Base-by-base conservation (phyloP, 1,140 invertebrate genomes). In the Drosophila grimshawi region DNA sequence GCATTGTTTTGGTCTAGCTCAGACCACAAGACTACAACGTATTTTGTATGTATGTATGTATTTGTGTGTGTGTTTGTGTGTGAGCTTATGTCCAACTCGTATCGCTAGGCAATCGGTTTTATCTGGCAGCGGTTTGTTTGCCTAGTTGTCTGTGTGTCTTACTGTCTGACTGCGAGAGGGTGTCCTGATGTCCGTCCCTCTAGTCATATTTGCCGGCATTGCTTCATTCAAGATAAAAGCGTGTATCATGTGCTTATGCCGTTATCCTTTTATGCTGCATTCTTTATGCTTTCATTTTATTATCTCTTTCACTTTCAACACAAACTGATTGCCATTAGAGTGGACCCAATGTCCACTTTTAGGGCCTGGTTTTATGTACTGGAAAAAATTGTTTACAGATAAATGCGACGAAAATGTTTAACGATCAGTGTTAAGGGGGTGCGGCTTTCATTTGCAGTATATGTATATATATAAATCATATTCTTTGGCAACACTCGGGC, bases 201-300 rank as follows among this genome's bases (percentile, higher is more conserved):
- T 46, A 52, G 64, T 55, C 53, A 51, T 69, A 49, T 55, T 65
- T 71, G 61, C 52, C 30, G 51, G 52, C 57, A 63, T 70, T 55
- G 65, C 73, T 76, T 56, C 61, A 76, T 71, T 71, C 48, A 41
- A 71, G 73, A 76, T 76, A 76, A 76, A 71, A 71, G 61, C 43
- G 61, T 57, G 61, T 81, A 64, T 52, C 64, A 67, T 61, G 56
- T 49, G 63, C 64, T 70, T 52, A 64, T 52, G 67, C 61, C 33
- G 61, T 81, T 81, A 74, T 81, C 57, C 71, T 46, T 76, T 73
- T 64, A 74, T 81, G 75, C 63, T 78, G 70, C 64, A 71, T 76
- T 60, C 68, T 71, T 76, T 71, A 59, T 76, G 73, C 73, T 51
- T 63, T 72, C 53, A 76, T 71, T 72, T 76, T 71, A 78, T 57